Base-by-base conservation (phyloP, 2,797 vertebrate species). In the Pogonophryne albipinna region DNA sequence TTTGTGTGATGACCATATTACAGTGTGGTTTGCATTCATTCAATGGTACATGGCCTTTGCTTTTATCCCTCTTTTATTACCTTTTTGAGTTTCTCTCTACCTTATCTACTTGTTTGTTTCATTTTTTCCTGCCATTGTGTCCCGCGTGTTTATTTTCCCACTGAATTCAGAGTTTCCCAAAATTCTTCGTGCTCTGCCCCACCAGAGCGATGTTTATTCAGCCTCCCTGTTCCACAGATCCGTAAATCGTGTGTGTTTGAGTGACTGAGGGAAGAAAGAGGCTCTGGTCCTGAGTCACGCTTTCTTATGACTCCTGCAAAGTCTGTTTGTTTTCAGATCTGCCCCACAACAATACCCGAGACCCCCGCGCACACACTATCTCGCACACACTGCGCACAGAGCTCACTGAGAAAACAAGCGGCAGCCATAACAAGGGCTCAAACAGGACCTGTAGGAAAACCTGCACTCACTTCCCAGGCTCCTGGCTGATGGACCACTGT, bases 251-350 rank as follows among this genome's bases (percentile, higher is more conserved):
- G 46, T 79, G 76, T 72, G 66, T 27, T 27, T 27, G 27, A 27
- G 27, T 5, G 47, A 76, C 51, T 60, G 79, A 73, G 65, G 56
- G 61, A 55, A 5, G 64, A 78, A 60, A 64, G 80, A 79, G 66
- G 17, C 64, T 85, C 77, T 73, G 77, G 76, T 74, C 82, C 59
- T 23, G 70, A 87, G 89, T 90, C 90, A 87, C 72, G 77, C 71
- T 90, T 86, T 82, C 73, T 58, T 71, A 78, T 10, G 62, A 65
- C 67, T 86, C 82, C 82, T 41, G 79, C 74, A 53, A 72, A 80
- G 82, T 70, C 74, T 87, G 92, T 94, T 94, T 94, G 92, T 93
- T 94, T 94, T 93, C 84, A 87, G 85, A 90, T 87, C 82, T 85
- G 77, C 78, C 51, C 58, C 80, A 87, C 86, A 94, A 92, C 92